phyloP scores from a whole-genome alignment of 1,140 invertebrate species.

The Neodiprion lecontei region DNA sequence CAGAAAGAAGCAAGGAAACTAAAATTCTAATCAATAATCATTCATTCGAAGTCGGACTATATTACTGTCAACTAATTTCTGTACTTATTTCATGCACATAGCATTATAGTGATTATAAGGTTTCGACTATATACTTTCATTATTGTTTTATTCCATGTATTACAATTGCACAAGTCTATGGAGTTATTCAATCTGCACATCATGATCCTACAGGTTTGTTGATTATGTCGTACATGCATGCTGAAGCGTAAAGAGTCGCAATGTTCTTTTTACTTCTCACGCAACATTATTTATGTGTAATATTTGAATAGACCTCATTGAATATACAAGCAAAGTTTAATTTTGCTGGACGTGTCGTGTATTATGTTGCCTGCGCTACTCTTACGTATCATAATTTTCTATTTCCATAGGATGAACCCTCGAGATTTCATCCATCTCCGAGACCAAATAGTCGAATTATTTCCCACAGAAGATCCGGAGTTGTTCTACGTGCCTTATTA shows the following conservation, averaged over 20 bases:
- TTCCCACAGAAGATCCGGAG: constrained; percentile 20
- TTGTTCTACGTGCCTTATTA: constrained; percentile 15
- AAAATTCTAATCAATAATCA: constrained; percentile 8
- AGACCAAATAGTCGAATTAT: constrained; percentile 22
- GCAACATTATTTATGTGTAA: constrained; percentile 5
- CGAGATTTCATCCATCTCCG: background rate
- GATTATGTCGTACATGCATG: background rate
- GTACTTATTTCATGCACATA: constrained; percentile 4
- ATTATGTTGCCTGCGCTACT: background rate
- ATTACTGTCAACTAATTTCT: background rate
- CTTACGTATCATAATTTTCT: constrained; percentile 4
- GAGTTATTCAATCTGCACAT: background rate
- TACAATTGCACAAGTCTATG: constrained; percentile 7
- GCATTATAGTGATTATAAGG: background rate
- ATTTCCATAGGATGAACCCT: constrained; percentile 1
- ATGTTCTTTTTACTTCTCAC: background rate
- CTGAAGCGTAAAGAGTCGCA: background rate
- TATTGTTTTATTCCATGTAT: background rate
- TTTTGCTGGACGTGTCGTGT: constrained; percentile 5
- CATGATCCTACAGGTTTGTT: background rate
- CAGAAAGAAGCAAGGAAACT: constrained; percentile 1
- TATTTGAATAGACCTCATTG: background rate
- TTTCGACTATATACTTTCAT: constrained; percentile 7
- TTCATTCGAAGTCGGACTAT: background rate
- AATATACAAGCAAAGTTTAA: background rate